A percentile compares a stretch with the other conserved stretches of the same genome.
These are phyloP conservation scores for Chelidonichthys spinosus DNA, from an alignment of 2,797 vertebrate genomes.

Conservation along the genomic window DNA sequence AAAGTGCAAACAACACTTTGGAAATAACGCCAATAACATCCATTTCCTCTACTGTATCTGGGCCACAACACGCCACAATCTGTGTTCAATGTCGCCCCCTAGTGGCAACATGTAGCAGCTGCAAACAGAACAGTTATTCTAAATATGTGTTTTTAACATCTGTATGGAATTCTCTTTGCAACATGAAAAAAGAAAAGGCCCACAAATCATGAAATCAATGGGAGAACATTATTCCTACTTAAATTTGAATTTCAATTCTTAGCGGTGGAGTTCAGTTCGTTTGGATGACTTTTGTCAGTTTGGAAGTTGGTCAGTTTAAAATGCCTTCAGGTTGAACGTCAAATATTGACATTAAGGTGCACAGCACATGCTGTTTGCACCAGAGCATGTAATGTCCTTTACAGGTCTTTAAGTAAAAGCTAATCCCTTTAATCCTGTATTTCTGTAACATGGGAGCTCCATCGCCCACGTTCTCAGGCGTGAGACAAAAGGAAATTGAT, in stretches of 20 bases:
- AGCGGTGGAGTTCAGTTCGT: neutral
- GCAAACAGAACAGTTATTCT: neutral
- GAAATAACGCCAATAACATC: constrained; percentile 13
- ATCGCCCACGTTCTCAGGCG: constrained; percentile 1
- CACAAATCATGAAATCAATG: neutral
- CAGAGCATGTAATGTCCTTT: constrained; percentile 31
- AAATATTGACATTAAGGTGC: constrained; percentile 21
- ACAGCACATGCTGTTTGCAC: neutral
- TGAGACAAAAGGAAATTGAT: constrained; percentile 38
- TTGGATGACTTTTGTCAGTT: neutral
- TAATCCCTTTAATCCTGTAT: constrained; percentile 45
- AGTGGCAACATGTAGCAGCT: constrained; percentile 37
- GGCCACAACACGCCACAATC: constrained; percentile 1
- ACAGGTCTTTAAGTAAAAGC: constrained; percentile 23
- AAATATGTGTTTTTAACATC: neutral
- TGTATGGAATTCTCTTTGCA: neutral
- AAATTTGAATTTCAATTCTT: neutral
- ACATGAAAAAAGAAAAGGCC: neutral
- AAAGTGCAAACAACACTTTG: neutral
- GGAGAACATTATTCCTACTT: neutral
- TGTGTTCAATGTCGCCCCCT: constrained; percentile 44
- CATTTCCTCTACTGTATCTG: constrained; percentile 12
- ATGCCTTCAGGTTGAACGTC: neutral
- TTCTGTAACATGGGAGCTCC: neutral
- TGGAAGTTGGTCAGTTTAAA: constrained; percentile 11